phyloP scores from a whole-genome alignment of 2,113 vertebrate species.

The Takifugu flavidus region DNA sequence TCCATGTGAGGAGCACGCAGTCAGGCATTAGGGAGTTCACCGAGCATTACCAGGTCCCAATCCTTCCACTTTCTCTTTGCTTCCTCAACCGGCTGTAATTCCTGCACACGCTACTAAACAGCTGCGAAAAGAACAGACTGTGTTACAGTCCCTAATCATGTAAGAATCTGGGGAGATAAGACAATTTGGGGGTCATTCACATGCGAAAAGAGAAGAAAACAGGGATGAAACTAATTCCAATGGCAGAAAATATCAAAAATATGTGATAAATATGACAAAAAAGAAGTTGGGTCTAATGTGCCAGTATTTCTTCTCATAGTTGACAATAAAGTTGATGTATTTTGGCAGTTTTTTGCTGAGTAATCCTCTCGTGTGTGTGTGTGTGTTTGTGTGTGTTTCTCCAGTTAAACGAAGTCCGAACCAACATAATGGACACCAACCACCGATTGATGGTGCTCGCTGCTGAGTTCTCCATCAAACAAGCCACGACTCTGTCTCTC shows the following conservation, averaged over 20 bases:
- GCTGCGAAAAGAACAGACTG: neutral
- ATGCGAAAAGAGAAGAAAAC: neutral
- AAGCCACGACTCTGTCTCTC: slow-evolving; percentile 77
- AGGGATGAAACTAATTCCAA: neutral
- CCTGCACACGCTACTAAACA: slow-evolving; percentile 3
- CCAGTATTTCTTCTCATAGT: too few relatives aligned
- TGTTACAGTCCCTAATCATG: neutral
- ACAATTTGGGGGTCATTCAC: neutral
- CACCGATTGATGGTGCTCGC: slow-evolving; percentile 80
- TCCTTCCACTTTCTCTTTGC: neutral
- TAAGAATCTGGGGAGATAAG: too few relatives aligned
- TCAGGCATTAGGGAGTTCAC: slow-evolving; percentile 29
- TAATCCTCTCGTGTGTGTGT: neutral
- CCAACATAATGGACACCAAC: slow-evolving; percentile 73
- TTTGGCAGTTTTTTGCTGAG: too few relatives aligned
- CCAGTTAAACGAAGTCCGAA: slow-evolving; percentile 79
- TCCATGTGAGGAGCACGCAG: slow-evolving; percentile 39
- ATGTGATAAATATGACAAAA: neutral
- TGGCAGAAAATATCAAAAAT: neutral
- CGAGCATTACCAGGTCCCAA: slow-evolving; percentile 23
- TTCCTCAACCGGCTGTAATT: neutral
- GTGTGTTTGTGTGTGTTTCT: slow-evolving; percentile 4
- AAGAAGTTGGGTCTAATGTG: too few relatives aligned
- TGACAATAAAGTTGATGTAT: too few relatives aligned
- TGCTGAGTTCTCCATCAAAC: slow-evolving; percentile 86